Conservation (phyloP, 2,888 invertebrate species). For the Amphimallon solstitiale region DNA sequence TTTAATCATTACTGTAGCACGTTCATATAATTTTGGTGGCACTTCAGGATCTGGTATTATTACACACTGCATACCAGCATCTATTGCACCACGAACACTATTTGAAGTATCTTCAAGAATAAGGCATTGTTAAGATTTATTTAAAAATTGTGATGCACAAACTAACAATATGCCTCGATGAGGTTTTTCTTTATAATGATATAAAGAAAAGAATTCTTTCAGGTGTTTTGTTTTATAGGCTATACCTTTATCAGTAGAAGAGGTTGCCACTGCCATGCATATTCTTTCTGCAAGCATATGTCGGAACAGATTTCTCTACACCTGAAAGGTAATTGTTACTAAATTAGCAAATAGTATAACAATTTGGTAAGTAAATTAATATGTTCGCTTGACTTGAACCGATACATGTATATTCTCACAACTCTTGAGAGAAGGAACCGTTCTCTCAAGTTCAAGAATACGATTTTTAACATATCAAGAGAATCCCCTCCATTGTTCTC, state of each 20-base stretch:
- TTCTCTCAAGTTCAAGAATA: too few species aligned
- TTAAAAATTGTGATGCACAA: slow-evolving; percentile 69
- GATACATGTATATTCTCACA: too few species aligned
- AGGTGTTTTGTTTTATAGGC: slow-evolving; percentile 67
- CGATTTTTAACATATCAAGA: too few species aligned
- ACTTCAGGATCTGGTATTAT: slow-evolving; percentile 66
- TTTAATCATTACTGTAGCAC: slow-evolving; percentile 66
- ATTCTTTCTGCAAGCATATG: slow-evolving; percentile 71
- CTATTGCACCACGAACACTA: slow-evolving; percentile 69
- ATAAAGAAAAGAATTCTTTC: slow-evolving; percentile 64
- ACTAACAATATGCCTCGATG: slow-evolving; percentile 76
- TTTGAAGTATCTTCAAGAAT: slow-evolving; percentile 76
- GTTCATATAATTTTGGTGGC: slow-evolving; percentile 58
- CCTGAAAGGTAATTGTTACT: too few species aligned
- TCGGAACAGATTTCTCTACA: slow-evolving; percentile 69
- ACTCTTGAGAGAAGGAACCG: too few species aligned
- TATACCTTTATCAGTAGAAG: slow-evolving; percentile 69
- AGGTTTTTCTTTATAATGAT: slow-evolving; percentile 76
- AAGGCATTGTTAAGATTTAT: slow-evolving; percentile 66
- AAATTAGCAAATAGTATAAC: too few species aligned
- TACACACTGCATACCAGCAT: slow-evolving; percentile 72
- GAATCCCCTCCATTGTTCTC: too few species aligned
- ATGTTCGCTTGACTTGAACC: too few species aligned
- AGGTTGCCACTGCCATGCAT: slow-evolving; percentile 77
- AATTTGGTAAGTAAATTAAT: too few species aligned